These are phyloP conservation scores for Mythimna lalbum DNA, from an alignment of 2,888 invertebrate genomes.

Conservation along the genomic window DNA sequence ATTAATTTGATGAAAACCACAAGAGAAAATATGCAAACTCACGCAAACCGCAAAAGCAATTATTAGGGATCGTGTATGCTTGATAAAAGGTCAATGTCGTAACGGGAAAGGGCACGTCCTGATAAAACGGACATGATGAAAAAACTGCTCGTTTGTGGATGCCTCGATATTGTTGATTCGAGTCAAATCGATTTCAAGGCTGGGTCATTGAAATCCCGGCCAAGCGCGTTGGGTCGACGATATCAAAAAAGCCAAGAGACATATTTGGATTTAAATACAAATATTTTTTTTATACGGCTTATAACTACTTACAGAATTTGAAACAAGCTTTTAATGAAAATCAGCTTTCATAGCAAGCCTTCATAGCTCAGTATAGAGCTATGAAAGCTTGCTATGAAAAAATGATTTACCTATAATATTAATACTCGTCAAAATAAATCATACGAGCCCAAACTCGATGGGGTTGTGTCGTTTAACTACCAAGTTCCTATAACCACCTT, in stretches of 20 bases:
- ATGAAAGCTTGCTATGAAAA: no score
- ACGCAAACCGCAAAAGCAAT: constrained; percentile 40
- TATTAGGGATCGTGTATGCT: constrained; percentile 37
- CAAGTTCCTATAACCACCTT: no score
- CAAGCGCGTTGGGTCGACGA: neutral
- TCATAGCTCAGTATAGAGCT: no score
- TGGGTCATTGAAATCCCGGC: neutral
- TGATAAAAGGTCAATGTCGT: constrained; percentile 35
- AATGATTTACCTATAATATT: no score
- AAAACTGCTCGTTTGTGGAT: neutral
- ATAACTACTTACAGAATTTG: no score
- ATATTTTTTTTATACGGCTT: no score
- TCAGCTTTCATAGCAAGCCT: no score
- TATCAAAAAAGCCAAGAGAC: neutral
- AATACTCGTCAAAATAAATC: no score
- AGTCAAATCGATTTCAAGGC: neutral
- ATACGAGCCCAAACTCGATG: no score
- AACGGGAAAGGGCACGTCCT: constrained; percentile 22
- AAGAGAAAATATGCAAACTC: constrained; percentile 24
- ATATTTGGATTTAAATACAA: neutral
- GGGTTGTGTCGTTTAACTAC: no score
- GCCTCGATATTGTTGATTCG: constrained; percentile 3
- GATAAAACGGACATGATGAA: constrained; percentile 7
- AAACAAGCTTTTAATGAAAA: no score
- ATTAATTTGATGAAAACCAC: constrained; percentile 17